phyloP scores from a whole-genome alignment of 2,797 vertebrate genomes.

The Pagetopsis macropterus region DNA sequence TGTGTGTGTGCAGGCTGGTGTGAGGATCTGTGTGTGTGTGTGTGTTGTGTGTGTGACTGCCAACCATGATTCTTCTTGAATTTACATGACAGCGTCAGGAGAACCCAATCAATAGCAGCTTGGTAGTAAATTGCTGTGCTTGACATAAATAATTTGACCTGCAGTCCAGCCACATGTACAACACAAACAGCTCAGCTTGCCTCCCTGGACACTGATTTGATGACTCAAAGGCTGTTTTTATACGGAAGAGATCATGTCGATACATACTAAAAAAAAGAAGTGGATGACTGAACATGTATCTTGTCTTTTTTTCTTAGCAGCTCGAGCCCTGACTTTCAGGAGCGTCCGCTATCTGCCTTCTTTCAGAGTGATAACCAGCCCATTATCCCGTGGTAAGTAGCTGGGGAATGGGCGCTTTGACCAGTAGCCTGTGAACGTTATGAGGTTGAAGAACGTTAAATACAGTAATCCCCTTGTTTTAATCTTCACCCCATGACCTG shows the following conservation, averaged over 20 bases:
- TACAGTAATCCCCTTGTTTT: conserved; percentile 85
- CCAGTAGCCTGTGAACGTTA: conserved; percentile 76
- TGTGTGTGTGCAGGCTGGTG: conserved; percentile 13
- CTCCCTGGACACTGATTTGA: conserved; percentile 46
- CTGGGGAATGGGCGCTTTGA: conserved; percentile 76
- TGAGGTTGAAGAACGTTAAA: conserved; percentile 76
- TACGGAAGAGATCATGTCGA: conserved; percentile 35
- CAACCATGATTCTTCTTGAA: conserved; percentile 68
- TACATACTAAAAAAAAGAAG: conserved; percentile 43
- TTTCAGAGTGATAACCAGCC: conserved; percentile 68
- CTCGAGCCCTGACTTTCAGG: conserved; percentile 37
- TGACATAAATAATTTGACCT: conserved; percentile 77
- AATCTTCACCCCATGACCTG: conserved; percentile 81
- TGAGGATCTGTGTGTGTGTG: conserved; percentile 14
- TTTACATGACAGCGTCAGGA: conserved; percentile 75
- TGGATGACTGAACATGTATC: conserved; percentile 45
- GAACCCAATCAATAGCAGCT: conserved; percentile 78
- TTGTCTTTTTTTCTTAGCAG: conserved; percentile 4
- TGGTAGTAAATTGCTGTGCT: conserved; percentile 76
- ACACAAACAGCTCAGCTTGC: conserved; percentile 59
- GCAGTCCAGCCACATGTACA: conserved; percentile 56
- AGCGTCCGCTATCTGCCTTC: conserved; percentile 58
- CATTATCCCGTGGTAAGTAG: conserved; percentile 71
- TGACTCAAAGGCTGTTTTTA: conserved; percentile 47
- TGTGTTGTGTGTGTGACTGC: conserved; percentile 49